Evolutionary conservation across 2,888 invertebrate genomes (phyloP), one percentile per base, ranked within the genome.

Genomic region (Invenusta paracnida): DNA sequence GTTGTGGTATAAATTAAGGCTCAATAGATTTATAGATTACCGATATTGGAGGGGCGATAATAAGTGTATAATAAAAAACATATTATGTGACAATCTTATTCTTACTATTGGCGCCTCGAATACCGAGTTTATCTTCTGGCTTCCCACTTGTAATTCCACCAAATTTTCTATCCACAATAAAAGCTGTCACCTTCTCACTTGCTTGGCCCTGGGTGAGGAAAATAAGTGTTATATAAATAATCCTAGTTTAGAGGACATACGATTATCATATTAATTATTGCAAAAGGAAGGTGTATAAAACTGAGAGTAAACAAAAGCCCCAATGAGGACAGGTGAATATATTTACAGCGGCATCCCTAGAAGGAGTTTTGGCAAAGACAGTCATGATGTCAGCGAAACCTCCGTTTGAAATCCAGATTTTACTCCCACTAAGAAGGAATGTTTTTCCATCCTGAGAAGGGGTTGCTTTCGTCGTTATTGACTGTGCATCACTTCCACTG

Each of bases 111-210:
- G 97, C 97, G 89, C 95, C 92, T 88, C 96, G 97, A 91, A 99
- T 99, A 87, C 99, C 99, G 98, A 99, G 98, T 93, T 99, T 99
- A 92, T 96, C 95, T 92, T 99, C 98, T 81, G 98, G 96, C 66
- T 96, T 94, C 79, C 98, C 97, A 90, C 93, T 92, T 25, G 95
- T 94, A 28, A 99, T 95, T 85, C 98, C 98, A 85, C 96, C 97
- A 92, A 98, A 98, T 0, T 93, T 92, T 87, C 97, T 94, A 92
- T 98, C 98, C 87, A 99, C 98, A 90, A 99, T 95, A 91, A 99
- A 98, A 0, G 96, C 98, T 0, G 97, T 96, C 30, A 98, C 95
- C 91, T 94, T 94, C 88, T 95, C 94, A 87, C 91, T 90, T 83
- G 88, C 89, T 85, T 90, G 89, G 27, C 91, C 90, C 90, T 90